Evolutionary conservation across 2,797 vertebrate genomes (phyloP).

Genomic region (Syncerus caffer): DNA sequence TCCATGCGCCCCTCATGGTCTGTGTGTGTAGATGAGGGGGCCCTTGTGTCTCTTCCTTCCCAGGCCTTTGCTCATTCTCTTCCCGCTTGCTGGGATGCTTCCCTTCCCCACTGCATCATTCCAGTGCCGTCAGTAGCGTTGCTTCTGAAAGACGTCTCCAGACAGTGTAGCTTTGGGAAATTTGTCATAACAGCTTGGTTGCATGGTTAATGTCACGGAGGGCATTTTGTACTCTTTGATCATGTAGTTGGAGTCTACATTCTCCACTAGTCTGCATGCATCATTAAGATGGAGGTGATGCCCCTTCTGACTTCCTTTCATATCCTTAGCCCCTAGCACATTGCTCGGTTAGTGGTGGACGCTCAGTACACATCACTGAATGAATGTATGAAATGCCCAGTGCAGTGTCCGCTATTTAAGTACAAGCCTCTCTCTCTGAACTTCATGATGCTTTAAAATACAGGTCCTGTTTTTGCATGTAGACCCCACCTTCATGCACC

Average conservation of each 20-base stretch:
- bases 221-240: neutral
- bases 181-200: neutral
- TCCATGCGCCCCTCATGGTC: neutral
- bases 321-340: neutral
- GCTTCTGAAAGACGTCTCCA: neutral
- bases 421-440: neutral
- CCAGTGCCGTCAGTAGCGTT: fast-evolving
- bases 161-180: neutral
- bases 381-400: neutral
- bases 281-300: neutral
- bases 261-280: neutral
- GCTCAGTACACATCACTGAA: neutral
- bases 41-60: neutral
- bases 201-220: neutral
- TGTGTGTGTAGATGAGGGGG: too few relatives aligned
- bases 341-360: neutral
- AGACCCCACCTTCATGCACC: neutral
- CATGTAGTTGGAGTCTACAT: neutral
- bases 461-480: neutral
- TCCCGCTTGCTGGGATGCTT: neutral
- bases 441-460: neutral
- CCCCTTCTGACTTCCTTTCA: neutral
- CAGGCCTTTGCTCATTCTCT: neutral
- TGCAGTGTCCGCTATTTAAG: neutral
- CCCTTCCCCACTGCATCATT: neutral